Evolutionary conservation across 1,140 invertebrate genomes (phyloP), one percentile per base, ranked within the genome.

Genomic region (Camponotus floridanus): DNA sequence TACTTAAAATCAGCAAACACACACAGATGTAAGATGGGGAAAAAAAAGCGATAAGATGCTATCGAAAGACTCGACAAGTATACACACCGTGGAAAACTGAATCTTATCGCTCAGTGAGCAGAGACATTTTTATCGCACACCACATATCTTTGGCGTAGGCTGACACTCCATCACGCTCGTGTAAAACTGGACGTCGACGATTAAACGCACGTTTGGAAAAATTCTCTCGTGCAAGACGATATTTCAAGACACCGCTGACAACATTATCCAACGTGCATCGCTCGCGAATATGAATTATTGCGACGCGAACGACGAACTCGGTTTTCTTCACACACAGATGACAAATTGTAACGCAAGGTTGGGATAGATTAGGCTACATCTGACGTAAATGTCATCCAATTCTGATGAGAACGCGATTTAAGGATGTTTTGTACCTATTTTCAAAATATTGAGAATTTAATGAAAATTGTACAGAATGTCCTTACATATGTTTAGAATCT

Each of bases 41-140:
- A 39, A 15, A n/a, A 55, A 26, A 48, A 7, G 15, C 33, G 42
- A 57, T 61, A 78, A 86, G 33, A 55, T 55, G 13, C 8, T 39
- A 67, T 11, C 55, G 39, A 4, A 51, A 73, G 6, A 5, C 21
- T 57, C 45, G 61, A 61, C 5, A 26, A 76, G 18, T 45, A 26
- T 42, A 80, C 78, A 21, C 33, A 80, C 36, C 36, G 5, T 2
- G 31, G 7, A 3, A 59, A 80, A 59, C 21, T n/a, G 31, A 39
- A 39, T 80, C 48, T 70, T 21, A 70, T 80, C 36, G 57, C 5
- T 70, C 48, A 33, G 21, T 42, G 48, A 3, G 0, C 21, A 57
- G 36, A 80, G 51, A 80, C 21, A 55, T 57, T 80, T 70, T 42
- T 65, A 39, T 70, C 31, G 42, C 45, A 55, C 33, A 26, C 7